A percentile compares a stretch with the other conserved stretches of the same genome.
Evolutionary conservation across 2,888 invertebrate genomes (phyloP).

Genomic region (Lithophane socia): DNA sequence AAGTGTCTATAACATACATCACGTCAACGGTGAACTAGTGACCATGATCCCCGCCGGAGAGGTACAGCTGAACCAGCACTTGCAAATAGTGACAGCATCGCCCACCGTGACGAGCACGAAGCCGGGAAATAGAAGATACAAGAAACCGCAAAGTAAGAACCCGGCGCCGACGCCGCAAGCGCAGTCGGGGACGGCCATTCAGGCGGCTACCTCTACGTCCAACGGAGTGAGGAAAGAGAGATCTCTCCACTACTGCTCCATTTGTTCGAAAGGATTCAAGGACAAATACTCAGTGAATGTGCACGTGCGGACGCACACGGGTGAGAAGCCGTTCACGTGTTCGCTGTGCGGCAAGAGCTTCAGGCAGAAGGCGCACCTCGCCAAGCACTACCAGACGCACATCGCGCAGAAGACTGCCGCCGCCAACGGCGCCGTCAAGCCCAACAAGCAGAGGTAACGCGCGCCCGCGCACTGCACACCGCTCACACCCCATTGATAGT

Average conservation of each 20-base stretch:
- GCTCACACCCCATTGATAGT: slow-evolving; percentile 76
- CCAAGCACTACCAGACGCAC: slow-evolving; percentile 98
- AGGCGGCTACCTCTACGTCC: slow-evolving; percentile 91
- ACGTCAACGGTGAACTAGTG: slow-evolving; percentile 86
- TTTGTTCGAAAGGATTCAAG: slow-evolving; percentile 98
- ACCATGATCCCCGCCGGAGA: slow-evolving; percentile 88
- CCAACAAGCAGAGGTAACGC: slow-evolving; percentile 88
- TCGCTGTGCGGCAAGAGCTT: slow-evolving; percentile 98
- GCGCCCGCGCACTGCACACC: slow-evolving; percentile 65
- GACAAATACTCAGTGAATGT: slow-evolving; percentile 99
- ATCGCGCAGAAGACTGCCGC: slow-evolving; percentile 95
- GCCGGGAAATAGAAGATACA: slow-evolving; percentile 93
- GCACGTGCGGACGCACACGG: slow-evolving; percentile 99
- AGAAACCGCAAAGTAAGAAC: slow-evolving; percentile 90
- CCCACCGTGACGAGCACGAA: slow-evolving; percentile 92
- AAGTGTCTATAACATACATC: slow-evolving; percentile 90
- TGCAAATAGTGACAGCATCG: slow-evolving; percentile 91
- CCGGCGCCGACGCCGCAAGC: slow-evolving; percentile 83
- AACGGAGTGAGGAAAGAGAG: slow-evolving; percentile 96
- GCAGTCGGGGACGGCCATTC: slow-evolving; percentile 83
- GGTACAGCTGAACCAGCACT: slow-evolving; percentile 86
- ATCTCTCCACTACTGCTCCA: slow-evolving; percentile 97
- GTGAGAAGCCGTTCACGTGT: slow-evolving; percentile 99
- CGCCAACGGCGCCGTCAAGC: slow-evolving; percentile 91
- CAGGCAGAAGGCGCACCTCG: slow-evolving; percentile 97